phyloP scores from a whole-genome alignment of 2,113 vertebrate genomes.

The Columba livia region DNA sequence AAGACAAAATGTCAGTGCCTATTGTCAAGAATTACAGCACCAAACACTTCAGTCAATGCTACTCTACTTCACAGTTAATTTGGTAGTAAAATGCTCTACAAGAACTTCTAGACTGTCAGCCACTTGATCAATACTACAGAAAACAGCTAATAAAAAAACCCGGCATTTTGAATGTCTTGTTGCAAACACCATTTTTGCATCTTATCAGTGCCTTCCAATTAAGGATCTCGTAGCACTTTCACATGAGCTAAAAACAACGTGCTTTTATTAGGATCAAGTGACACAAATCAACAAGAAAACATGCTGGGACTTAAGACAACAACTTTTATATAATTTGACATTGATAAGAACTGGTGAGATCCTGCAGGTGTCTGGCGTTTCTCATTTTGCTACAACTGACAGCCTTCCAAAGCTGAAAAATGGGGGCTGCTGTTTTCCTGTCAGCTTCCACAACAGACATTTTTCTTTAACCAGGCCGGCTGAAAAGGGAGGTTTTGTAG shows the following conservation, averaged over 20 bases:
- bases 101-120: conserved; percentile 43
- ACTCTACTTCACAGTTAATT: conserved; percentile 68
- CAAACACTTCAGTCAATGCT: conserved; percentile 66
- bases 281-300: conserved; percentile 37
- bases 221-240: conserved; percentile 43
- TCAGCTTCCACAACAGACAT: neutral
- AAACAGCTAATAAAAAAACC: neutral
- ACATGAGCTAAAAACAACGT: neutral
- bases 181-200: neutral
- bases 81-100: conserved; percentile 59
- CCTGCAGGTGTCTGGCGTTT: neutral
- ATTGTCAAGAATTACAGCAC: conserved; percentile 63
- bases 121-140: conserved; percentile 26
- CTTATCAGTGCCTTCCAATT: conserved; percentile 30
- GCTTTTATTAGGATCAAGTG: neutral
- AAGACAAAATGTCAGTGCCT: conserved; percentile 60
- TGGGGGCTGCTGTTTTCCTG: neutral
- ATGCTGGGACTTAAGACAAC: conserved; percentile 13
- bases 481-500: neutral
- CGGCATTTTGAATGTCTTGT: neutral
- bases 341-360: neutral
- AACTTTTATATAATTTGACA: neutral
- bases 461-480: neutral
- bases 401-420: neutral
- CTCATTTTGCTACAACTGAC: neutral